Conservation (phyloP, 2,797 vertebrate species). For the Catamblyrhynchus diadema region DNA sequence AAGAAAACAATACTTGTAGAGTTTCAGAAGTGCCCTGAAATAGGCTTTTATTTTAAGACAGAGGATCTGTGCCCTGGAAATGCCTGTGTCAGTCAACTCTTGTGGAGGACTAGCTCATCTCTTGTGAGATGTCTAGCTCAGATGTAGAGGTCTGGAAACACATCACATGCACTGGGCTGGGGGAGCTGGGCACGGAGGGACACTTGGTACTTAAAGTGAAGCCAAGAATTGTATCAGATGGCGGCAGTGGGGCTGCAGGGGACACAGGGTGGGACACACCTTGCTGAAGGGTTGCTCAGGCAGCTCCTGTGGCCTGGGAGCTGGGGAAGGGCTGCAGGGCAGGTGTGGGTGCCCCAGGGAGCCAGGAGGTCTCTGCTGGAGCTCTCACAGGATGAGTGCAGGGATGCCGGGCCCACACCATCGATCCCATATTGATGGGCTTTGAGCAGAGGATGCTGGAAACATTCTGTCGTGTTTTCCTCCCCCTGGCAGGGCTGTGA, state of each 20-base stretch:
- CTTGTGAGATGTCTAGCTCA: neutral
- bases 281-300: neutral
- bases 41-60: neutral
- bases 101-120: neutral
- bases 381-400: rapidly evolving
- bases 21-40: neutral
- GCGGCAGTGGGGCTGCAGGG: neutral
- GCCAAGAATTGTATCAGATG: neutral
- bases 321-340: neutral
- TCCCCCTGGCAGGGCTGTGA: neutral
- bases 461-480: neutral
- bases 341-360: neutral
- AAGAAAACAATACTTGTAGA: neutral
- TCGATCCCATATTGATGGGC: rapidly evolving
- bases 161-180: neutral
- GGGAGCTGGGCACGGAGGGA: neutral
- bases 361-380: neutral
- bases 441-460: neutral
- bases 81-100: neutral
- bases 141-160: neutral
- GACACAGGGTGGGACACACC: rapidly evolving
- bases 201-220: neutral
- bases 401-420: neutral
- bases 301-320: neutral
- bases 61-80: neutral